phyloP scores from a whole-genome alignment of 2,888 invertebrate genomes.

The Stenotaenia linearis region DNA sequence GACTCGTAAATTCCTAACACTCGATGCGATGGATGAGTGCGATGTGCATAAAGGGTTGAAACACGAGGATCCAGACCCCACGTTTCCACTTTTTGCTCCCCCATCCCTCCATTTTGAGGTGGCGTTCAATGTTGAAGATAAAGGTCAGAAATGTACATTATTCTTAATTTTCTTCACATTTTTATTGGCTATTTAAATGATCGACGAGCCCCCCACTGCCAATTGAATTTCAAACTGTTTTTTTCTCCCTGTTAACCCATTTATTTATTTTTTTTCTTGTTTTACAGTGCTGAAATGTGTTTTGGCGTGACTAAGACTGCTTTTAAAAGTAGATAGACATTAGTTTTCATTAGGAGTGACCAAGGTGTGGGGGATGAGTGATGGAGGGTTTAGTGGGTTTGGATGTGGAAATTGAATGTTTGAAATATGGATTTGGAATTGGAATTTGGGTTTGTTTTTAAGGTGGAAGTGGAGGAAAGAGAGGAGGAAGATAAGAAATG shows the following conservation, averaged over 20 bases:
- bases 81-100: background rate
- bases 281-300: background rate
- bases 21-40: conserved; percentile 3
- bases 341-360: background rate
- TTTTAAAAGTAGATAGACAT: background rate
- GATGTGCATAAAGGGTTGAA: background rate
- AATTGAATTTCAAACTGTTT: background rate
- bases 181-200: conserved; percentile 6
- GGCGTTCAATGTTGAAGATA: background rate
- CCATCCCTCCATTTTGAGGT: background rate
- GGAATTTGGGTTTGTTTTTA: no score
- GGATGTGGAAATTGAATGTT: background rate
- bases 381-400: background rate
- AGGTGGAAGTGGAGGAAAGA: no score
- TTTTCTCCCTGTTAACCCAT: background rate
- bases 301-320: background rate
- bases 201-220: background rate
- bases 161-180: background rate
- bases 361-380: background rate
- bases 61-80: background rate
- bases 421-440: background rate
- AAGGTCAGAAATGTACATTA: conserved; percentile 11
- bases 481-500: no score
- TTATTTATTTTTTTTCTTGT: background rate
- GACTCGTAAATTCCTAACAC: conserved; percentile 1